phyloP scores from a whole-genome alignment of 1,140 invertebrate genomes.

The Sinonovacula constricta region DNA sequence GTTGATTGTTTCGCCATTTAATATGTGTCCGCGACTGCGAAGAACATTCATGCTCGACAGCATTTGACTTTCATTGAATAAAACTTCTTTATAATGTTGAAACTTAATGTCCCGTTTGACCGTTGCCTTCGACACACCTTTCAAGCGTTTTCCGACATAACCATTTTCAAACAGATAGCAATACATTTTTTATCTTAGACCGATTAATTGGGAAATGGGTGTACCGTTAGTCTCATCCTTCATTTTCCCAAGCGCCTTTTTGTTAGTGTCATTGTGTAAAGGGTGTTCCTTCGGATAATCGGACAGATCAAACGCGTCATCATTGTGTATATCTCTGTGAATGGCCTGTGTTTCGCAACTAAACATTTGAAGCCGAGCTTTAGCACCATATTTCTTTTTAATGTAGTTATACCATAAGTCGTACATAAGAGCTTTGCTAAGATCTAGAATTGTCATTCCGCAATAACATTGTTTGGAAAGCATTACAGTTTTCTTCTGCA shows the following conservation, averaged over 20 bases:
- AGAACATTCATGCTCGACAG: constrained; percentile 6
- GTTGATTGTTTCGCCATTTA: constrained; percentile 13
- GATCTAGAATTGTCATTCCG: no score
- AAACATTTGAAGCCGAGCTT: no score
- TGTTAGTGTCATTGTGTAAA: constrained; percentile 67
- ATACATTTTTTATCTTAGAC: constrained; percentile 28
- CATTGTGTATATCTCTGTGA: no score
- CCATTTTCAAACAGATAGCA: constrained; percentile 12
- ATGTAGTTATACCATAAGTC: no score
- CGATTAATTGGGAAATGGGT: constrained; percentile 14
- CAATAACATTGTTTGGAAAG: no score
- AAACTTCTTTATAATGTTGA: constrained; percentile 11
- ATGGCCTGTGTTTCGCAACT: no score
- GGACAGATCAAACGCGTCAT: constrained; percentile 48
- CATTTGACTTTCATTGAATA: constrained; percentile 1
- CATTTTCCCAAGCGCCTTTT: constrained; percentile 79
- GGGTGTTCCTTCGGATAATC: constrained; percentile 52
- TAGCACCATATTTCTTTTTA: no score
- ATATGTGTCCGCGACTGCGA: constrained; percentile 8
- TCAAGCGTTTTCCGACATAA: constrained; percentile 58
- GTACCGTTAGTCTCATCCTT: constrained; percentile 79
- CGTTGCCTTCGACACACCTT: constrained; percentile 30
- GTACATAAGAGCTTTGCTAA: no score
- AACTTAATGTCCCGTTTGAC: constrained; percentile 7
- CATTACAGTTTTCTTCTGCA: no score